These are phyloP conservation scores for Polyergus mexicanus DNA, from an alignment of 1,140 invertebrate species.

Conservation along the genomic window DNA sequence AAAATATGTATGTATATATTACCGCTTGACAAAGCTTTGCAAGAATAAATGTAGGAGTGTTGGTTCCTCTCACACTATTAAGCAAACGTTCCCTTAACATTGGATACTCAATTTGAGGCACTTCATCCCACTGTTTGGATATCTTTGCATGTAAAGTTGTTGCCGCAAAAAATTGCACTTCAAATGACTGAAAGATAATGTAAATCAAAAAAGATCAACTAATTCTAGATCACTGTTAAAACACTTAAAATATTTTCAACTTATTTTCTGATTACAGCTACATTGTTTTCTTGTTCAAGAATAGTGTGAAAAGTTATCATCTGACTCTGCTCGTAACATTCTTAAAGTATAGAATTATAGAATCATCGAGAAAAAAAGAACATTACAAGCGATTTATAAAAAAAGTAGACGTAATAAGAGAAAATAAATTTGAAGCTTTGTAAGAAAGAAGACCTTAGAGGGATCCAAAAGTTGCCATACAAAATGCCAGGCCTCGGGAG, in stretches of 20 bases:
- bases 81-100: slow-evolving; percentile 92
- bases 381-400: not conserved
- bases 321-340: no score
- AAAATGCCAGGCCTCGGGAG: slow-evolving; percentile 95
- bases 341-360: not conserved
- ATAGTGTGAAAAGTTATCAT: no score
- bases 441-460: slow-evolving; percentile 88
- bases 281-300: not conserved
- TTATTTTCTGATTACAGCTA: not conserved
- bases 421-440: not conserved
- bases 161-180: slow-evolving; percentile 97
- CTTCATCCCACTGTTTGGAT: slow-evolving; percentile 94
- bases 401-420: not conserved
- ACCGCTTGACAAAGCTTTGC: slow-evolving; percentile 95
- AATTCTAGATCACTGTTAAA: not conserved
- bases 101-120: slow-evolving; percentile 92
- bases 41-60: slow-evolving; percentile 93
- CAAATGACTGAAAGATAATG: slow-evolving; percentile 89
- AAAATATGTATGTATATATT: slow-evolving; percentile 63
- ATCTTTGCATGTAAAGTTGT: slow-evolving; percentile 95
- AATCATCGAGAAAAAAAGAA: not conserved
- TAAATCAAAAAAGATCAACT: not conserved
- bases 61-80: slow-evolving; percentile 90
- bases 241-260: not conserved
- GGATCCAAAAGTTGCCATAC: slow-evolving; percentile 94